These are phyloP conservation scores for Vesta saturnalis DNA, from an alignment of 2,888 invertebrate genomes.

Conservation along the genomic window DNA sequence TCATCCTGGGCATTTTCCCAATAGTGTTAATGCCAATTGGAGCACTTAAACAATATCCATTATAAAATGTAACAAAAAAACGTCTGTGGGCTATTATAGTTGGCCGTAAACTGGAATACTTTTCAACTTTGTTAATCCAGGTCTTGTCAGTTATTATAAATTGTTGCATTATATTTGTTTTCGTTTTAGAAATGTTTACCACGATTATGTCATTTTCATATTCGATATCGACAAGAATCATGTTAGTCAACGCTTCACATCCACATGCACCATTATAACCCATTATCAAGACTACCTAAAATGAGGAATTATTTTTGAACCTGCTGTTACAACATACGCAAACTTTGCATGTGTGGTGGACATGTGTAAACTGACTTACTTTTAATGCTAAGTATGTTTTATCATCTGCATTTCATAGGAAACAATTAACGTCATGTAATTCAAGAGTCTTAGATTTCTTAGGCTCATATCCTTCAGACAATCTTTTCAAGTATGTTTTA, in stretches of 20 bases:
- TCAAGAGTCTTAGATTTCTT: neutral
- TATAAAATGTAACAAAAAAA: neutral
- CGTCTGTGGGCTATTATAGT: neutral
- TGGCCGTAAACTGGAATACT: neutral
- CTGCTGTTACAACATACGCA: too few species aligned
- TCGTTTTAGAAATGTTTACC: neutral
- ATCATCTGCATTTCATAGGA: too few species aligned
- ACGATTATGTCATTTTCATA: neutral
- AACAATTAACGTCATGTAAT: too few species aligned
- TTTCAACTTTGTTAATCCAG: neutral
- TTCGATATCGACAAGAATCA: neutral
- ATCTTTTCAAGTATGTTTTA: too few species aligned
- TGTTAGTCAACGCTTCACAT: neutral
- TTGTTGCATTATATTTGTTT: neutral
- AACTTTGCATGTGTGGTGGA: too few species aligned
- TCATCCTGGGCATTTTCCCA: neutral
- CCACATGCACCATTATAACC: neutral
- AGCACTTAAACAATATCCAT: neutral
- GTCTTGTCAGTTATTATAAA: neutral
- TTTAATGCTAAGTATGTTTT: neutral
- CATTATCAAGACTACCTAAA: neutral
- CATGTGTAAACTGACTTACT: too few species aligned
- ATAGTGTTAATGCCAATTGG: neutral
- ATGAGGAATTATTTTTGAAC: too few species aligned
- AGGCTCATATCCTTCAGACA: neutral